These are phyloP conservation scores for Trichonephila inaurata DNA, from an alignment of 1,140 invertebrate species.

Conservation along the genomic window DNA sequence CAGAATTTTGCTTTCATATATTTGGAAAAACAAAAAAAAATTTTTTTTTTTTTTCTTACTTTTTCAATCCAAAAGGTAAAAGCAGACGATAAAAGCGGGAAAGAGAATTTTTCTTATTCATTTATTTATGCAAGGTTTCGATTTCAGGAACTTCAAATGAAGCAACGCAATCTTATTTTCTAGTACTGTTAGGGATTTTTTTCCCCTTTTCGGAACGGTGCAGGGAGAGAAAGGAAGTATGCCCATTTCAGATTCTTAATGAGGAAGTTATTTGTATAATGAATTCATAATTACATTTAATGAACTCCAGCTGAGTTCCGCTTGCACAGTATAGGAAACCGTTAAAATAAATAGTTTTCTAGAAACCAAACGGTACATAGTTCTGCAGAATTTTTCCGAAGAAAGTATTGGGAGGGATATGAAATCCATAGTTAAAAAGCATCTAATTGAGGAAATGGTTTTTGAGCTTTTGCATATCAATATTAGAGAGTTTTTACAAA, in stretches of 20 bases:
- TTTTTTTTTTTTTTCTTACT: not conserved
- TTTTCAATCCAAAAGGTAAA: not conserved
- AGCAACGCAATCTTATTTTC: not conserved
- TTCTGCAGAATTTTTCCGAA: not conserved
- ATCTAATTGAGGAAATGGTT: no score
- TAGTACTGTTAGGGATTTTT: not conserved
- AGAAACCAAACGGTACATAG: not conserved
- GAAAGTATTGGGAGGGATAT: no score
- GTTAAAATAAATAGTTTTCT: not conserved
- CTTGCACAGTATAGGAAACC: not conserved
- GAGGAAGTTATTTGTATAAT: conserved; percentile 38
- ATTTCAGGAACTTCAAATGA: not conserved
- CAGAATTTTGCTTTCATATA: not conserved
- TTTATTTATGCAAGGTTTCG: conserved; percentile 26
- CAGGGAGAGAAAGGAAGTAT: not conserved
- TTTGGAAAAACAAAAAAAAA: not conserved
- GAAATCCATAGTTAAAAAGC: no score
- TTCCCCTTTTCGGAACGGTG: not conserved
- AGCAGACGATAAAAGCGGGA: not conserved
- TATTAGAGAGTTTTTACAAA: no score
- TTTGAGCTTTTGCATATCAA: no score
- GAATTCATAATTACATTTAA: conserved; percentile 32
- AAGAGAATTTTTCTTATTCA: not conserved
- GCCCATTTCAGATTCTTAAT: conserved; percentile 13
- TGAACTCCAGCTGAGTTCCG: not conserved